These are phyloP conservation scores for Petromus typicus DNA, from an alignment of 2,113 vertebrate species.

Conservation along the genomic window DNA sequence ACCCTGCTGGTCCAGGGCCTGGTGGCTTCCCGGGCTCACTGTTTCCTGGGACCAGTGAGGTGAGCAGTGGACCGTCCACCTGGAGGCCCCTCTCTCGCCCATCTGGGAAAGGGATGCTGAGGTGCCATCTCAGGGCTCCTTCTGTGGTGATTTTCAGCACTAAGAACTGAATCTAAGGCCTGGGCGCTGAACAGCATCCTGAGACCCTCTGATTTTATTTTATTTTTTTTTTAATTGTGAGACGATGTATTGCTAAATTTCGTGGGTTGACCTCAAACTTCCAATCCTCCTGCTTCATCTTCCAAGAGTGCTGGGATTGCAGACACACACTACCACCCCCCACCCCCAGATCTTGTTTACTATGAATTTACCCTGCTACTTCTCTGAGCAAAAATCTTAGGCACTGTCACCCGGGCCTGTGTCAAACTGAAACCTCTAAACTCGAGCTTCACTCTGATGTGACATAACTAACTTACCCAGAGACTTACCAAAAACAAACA, in stretches of 20 bases:
- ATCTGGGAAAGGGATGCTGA: neutral
- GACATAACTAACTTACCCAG: neutral
- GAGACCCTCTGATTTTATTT: neutral
- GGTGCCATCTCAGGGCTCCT: rapidly evolving
- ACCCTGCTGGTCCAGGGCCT: rapidly evolving
- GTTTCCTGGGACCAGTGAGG: neutral
- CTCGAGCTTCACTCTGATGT: rapidly evolving
- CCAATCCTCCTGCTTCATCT: neutral
- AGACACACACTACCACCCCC: neutral
- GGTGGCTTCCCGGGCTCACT: neutral
- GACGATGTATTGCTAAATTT: neutral
- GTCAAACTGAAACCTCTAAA: neutral
- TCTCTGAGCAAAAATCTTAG: neutral
- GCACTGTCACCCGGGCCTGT: neutral
- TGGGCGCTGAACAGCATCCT: neutral
- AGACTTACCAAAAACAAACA: neutral
- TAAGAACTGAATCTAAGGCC: neutral
- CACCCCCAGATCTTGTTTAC: neutral
- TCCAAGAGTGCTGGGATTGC: neutral
- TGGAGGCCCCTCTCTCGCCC: rapidly evolving
- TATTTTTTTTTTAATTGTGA: neutral
- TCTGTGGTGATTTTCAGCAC: neutral
- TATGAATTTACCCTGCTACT: neutral
- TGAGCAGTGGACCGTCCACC: too few species aligned
- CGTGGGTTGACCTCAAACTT: neutral